Percentiles rank a stretch among this genome's conserved stretches.
These are phyloP conservation scores for Tribolium madens DNA, from an alignment of 1,140 invertebrate genomes.

Conservation along the genomic window DNA sequence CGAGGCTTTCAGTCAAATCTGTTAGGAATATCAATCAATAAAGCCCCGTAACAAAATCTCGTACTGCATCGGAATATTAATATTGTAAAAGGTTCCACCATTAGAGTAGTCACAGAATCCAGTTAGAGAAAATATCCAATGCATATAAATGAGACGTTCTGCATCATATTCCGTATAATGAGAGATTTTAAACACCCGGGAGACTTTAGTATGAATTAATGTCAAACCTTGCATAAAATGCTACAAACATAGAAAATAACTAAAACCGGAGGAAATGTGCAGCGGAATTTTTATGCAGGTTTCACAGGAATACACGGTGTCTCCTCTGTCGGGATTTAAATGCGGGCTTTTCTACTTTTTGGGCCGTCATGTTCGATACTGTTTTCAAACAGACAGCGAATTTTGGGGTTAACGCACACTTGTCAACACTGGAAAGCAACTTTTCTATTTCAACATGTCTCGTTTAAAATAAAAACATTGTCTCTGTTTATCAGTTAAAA, in stretches of 20 bases:
- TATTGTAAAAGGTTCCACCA: constrained; percentile 51
- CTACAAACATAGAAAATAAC: constrained; percentile 24
- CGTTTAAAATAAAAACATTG: no score
- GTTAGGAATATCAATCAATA: constrained; percentile 49
- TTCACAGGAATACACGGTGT: background rate
- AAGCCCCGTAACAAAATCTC: constrained; percentile 47
- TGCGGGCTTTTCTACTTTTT: background rate
- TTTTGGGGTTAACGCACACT: no score
- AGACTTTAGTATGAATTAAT: constrained; percentile 35
- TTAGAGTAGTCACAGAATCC: constrained; percentile 50
- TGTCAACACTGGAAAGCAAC: no score
- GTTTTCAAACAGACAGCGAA: no score
- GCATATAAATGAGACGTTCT: constrained; percentile 53
- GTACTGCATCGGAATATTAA: constrained; percentile 51
- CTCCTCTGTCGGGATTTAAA: constrained; percentile 6
- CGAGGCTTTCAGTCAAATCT: constrained; percentile 36
- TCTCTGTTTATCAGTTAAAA: no score
- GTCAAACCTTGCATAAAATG: constrained; percentile 33
- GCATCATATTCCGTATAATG: constrained; percentile 40
- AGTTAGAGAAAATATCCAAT: constrained; percentile 53
- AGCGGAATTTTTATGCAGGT: constrained; percentile 17
- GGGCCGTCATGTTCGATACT: background rate
- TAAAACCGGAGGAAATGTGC: background rate
- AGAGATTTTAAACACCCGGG: constrained; percentile 32
- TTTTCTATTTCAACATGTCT: no score